Base-by-base conservation (phyloP, 2,113 vertebrate species). In the Drymodes brunneopygia region DNA sequence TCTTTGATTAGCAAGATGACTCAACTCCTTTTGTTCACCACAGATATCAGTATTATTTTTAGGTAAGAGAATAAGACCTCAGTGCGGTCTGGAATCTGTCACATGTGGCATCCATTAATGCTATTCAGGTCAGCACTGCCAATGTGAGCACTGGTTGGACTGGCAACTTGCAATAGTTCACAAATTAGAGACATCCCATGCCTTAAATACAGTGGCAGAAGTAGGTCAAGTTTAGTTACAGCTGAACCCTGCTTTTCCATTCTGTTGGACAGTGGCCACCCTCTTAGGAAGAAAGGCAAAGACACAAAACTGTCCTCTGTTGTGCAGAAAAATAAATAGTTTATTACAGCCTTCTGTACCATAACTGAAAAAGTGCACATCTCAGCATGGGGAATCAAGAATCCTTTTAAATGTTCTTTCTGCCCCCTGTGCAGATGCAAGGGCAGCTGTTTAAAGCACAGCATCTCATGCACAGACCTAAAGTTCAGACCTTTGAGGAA, bases 121-220 rank as follows among this genome's bases (percentile, higher is more conserved):
- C 21, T 42, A 0, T 47, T 48, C 35, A n/a, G 9, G 38, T 18
- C 57, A 35, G 27, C 60, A 12, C 65, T 48, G 19, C 24, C 44
- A 9, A 3, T 3, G 9, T 2, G 7, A 64, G 54, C 2, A 0
- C 24, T 35, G 38, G 35, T 0, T 65, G 42, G 38, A 45, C 0
- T 4, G 20, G 38, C 28, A 66, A 5, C 33, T 47, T 38, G 10
- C 19, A 62, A 2, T 29, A 66, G 33, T 7, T 74, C 24, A 20
- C 24, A 53, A 40, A 9, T 40, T 12, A 78, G 35, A 61, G 18
- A 44, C 12, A 44, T 35, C 23, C 3, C 12, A 2, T 38, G 22
- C 48, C 38, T 66, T n/a, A 51, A 54, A 60, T 6, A 7, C 6
- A 20, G 29, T 21, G 20, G 36, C 27, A 69, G 44, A 56, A 90